Conservation (phyloP, 2,797 vertebrate genomes). For the Cryptoprocta ferox region DNA sequence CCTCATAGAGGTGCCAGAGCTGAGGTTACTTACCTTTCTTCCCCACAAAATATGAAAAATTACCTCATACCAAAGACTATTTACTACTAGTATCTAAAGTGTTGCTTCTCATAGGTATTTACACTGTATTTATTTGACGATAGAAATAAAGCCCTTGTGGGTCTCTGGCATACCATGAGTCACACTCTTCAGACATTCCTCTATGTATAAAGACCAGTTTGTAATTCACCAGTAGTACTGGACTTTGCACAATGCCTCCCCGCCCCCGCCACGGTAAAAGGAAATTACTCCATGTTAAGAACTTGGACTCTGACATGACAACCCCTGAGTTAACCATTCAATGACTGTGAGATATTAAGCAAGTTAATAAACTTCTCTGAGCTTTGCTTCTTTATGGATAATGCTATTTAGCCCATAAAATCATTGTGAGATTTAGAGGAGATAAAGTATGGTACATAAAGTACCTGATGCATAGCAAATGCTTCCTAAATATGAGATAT, state of each 20-base stretch:
- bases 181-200: background rate
- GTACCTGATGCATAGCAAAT: background rate
- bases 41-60: background rate
- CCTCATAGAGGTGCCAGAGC: background rate
- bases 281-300: background rate
- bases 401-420: background rate
- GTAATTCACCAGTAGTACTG: background rate
- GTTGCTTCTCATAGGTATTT: background rate
- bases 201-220: background rate
- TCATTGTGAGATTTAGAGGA: background rate
- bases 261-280: background rate
- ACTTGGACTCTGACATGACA: background rate
- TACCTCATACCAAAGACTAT: background rate
- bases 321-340: background rate
- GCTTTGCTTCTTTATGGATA: background rate
- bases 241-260: background rate
- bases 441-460: background rate
- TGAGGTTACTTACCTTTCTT: background rate
- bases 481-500: background rate
- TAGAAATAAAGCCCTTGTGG: background rate
- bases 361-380: background rate
- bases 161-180: background rate
- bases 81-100: background rate
- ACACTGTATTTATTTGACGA: slow-evolving; percentile 19
- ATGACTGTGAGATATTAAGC: background rate